Evolutionary conservation across 2,113 vertebrate species (phyloP).

Genomic region (Pungitius pungitius): DNA sequence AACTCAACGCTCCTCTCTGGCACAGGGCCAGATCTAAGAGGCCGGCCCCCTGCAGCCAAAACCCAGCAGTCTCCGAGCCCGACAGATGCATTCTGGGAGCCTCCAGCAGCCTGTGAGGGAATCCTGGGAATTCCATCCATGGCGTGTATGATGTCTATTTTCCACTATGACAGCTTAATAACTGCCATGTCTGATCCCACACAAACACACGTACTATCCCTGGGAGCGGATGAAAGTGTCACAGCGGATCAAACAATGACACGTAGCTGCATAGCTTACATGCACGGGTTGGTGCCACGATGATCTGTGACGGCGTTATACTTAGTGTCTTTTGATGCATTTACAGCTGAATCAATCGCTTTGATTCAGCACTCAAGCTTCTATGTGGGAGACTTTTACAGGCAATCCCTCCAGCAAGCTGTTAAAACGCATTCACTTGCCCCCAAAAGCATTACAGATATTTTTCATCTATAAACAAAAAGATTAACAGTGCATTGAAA

Average conservation of each 20-base stretch:
- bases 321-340: neutral
- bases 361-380: constrained; percentile 16
- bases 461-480: neutral
- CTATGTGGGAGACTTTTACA: constrained; percentile 14
- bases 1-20: constrained; percentile 14
- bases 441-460: constrained; percentile 22
- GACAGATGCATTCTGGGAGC: constrained; percentile 45
- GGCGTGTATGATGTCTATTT: constrained; percentile 35
- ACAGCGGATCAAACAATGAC: constrained; percentile 22
- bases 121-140: constrained; percentile 50
- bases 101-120: constrained; percentile 42
- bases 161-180: constrained; percentile 54
- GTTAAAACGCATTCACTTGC: constrained; percentile 49
- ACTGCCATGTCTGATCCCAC: constrained; percentile 46
- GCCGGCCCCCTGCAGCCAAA: constrained; percentile 38
- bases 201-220: neutral
- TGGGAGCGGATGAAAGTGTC: constrained; percentile 14
- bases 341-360: constrained; percentile 12
- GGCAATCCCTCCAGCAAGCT: constrained; percentile 12
- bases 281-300: neutral
- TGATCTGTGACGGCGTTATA: neutral
- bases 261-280: constrained; percentile 3
- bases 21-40: constrained; percentile 42
- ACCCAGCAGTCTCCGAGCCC: constrained; percentile 28
- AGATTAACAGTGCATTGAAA: constrained; percentile 37